Evolutionary conservation across 2,888 invertebrate species (phyloP), one percentile per base, ranked within the genome.

Genomic region (Allacma fusca): DNA sequence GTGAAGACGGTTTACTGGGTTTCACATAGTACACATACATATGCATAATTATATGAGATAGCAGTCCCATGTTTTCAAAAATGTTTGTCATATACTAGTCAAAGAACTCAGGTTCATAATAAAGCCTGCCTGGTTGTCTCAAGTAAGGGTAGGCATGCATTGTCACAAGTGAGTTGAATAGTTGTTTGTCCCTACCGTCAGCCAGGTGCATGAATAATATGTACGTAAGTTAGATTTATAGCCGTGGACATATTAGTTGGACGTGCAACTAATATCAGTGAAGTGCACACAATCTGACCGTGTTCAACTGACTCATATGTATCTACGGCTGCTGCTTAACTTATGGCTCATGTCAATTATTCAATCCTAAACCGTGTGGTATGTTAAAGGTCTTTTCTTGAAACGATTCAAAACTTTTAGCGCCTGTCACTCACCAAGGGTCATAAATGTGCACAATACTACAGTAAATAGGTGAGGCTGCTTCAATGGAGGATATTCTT

Each of bases 371-470:
- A 70, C 50, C 24, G 16, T 50, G 50, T 70, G 50, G 70, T 50
- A 28, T 50, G 44, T 73, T 73, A 65, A 44, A 74, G 74, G 50
- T 74, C 26, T 65, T 74, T 74, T 26, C 50, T 26, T 34, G 21
- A 73, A 73, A 64, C 40, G 64, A 64, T 73, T 65, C 44, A 50
- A 74, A 28, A 67, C 74, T 74, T 74, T 74, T 74, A 74, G 65
- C 40, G 74, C 74, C 74, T 74, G 74, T 74, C 74, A 74, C 74
- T 74, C 74, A 74, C 28, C 74, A 26, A 67, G n/a, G 12, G 74
- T 43, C 23, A 74, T 74, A 74, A 74, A 74, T 74, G 65, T 29
- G 44, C 29, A 68, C 9, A 40, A 40, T 23, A n/a, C 34, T 65
- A 28, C 28, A 44, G 44, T 65, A 74, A 74, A 74, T 62, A 65